Evolutionary conservation across 2,797 vertebrate genomes (phyloP), one percentile per base, ranked within the genome.

Genomic region (Orientallactaga sibirica): DNA sequence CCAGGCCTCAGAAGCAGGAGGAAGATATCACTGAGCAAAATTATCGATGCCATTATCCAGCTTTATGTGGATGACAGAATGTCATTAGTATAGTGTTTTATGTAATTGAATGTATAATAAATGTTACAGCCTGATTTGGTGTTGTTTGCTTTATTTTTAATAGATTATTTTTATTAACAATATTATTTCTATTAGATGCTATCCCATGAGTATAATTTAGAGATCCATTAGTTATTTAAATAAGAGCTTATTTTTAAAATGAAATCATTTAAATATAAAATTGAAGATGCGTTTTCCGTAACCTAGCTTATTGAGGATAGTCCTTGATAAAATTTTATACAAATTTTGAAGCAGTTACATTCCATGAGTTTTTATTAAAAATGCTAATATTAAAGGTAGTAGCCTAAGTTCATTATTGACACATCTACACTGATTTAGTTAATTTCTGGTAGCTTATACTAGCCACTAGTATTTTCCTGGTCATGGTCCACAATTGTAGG

Each of bases 101-200:
- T 61, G 10, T 64, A 90, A 88, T 55, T 86, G 62, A 70, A 62
- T 93, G 29, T 68, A 52, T 67, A 70, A 18, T 16, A 52, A n/a
- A 76, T 80, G 25, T 81, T 86, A 70, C 89, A 58, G 24, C 12
- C 62, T 75, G 6, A 19, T 18, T 90, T 94, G 83, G 15, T 52
- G 33, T 37, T 37, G 33, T 15, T 93, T 75, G 19, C 74, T 86
- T 5, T 86, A 10, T 95, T 96, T 92, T 85, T 87, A 86, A 3
- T 58, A 1, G 19, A 87, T 48, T 8, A 83, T 4, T 93, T 94
- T 90, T 75, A 74, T 87, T 64, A 80, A 0, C 88, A 37, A 27
- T 37, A 16, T 81, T 85, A 41, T 70, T 85, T 86, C 41, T 75
- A 8, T 75, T 74, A 82, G 67, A 64, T 76, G 22, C 20, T 58